phyloP scores from a whole-genome alignment of 2,797 vertebrate species.

The Eulemur albifrons region DNA sequence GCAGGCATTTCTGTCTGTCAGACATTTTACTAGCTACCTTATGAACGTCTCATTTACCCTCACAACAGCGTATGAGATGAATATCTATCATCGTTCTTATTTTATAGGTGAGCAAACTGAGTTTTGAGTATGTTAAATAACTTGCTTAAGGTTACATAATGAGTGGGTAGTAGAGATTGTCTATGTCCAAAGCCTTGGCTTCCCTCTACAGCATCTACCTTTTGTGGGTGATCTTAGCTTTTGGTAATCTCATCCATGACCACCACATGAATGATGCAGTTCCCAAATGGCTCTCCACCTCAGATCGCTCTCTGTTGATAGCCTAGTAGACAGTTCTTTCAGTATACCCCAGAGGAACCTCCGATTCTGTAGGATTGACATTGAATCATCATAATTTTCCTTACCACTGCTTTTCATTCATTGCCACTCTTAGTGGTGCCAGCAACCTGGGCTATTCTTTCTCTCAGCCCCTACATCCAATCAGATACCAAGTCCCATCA shows the following conservation, averaged over 20 bases:
- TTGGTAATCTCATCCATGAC: neutral
- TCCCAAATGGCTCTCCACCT: neutral
- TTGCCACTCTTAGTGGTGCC: neutral
- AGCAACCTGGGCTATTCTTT: neutral
- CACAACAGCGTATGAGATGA: neutral
- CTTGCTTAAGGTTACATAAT: neutral
- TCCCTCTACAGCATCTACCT: neutral
- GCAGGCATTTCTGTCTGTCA: neutral
- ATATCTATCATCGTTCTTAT: neutral
- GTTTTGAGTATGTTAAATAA: neutral
- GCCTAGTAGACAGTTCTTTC: neutral
- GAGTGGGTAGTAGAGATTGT: neutral
- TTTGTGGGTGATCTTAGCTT: neutral
- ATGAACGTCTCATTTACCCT: neutral
- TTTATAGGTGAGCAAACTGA: neutral
- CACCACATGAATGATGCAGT: neutral
- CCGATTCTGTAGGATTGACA: neutral
- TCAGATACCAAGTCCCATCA: neutral
- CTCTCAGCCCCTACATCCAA: neutral
- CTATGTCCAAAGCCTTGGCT: neutral
- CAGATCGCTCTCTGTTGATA: neutral
- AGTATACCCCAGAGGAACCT: neutral
- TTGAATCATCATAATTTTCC: neutral
- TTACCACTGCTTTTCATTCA: neutral
- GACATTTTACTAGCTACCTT: neutral